These are phyloP conservation scores for Phenganax marumi DNA, from an alignment of 92 coral and sea anemone species.

Conservation along the genomic window DNA sequence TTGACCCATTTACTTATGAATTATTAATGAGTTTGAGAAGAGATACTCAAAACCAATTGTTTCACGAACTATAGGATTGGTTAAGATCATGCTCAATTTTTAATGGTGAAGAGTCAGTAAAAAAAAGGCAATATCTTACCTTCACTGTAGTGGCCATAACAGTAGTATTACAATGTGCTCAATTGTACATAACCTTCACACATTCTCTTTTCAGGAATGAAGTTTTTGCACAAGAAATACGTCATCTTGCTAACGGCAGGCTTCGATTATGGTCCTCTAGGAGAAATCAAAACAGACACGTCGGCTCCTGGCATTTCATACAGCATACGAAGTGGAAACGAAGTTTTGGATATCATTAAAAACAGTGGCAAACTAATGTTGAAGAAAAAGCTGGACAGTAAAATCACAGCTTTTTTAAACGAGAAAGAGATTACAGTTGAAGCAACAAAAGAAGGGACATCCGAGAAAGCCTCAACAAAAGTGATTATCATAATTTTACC, in stretches of 20 bases:
- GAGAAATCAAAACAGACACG: not conserved
- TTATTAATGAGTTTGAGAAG: no score
- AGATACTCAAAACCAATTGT: no score
- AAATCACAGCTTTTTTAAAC: not conserved
- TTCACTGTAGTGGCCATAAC: no score
- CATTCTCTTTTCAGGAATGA: not conserved
- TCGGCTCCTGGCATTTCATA: not conserved
- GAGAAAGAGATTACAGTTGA: not conserved
- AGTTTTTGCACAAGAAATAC: conserved; percentile 11
- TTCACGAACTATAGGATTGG: no score
- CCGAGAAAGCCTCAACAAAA: not conserved
- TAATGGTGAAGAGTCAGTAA: no score
- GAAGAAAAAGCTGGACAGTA: not conserved
- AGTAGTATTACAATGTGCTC: no score
- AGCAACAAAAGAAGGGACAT: not conserved
- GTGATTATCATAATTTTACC: conserved; percentile 8
- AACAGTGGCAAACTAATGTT: not conserved
- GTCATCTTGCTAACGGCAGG: conserved; percentile 12
- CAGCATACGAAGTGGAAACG: not conserved
- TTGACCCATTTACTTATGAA: no score
- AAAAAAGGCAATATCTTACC: no score
- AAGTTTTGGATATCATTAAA: not conserved
- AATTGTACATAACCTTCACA: not conserved
- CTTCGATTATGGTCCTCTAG: conserved; percentile 1
- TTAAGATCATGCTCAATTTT: no score